Base-by-base conservation (phyloP, 2,113 vertebrate genomes). In the Raja brachyura region DNA sequence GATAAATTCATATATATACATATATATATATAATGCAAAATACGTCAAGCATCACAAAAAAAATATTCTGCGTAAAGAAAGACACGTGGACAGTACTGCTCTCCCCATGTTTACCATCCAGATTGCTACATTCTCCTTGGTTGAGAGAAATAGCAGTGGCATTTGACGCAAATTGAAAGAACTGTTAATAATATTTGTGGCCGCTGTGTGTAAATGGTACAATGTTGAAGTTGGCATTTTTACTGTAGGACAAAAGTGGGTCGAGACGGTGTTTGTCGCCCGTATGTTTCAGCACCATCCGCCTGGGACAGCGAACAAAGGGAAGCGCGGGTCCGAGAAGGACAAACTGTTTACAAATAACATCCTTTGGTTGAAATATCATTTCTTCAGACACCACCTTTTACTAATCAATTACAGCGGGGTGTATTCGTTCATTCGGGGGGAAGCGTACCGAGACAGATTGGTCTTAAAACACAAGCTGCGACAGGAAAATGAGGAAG, bases 251-350 rank as follows among this genome's bases (percentile, higher is more conserved):
- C n/a, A 0, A 2, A 63, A 88, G 83, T 33, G 83, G 28, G 14
- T 63, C 56, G 25, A 61, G 81, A 1, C 10, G 4, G 25, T 85
- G n/a, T 76, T 76, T 0, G 61, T 61, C 61, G 54, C 10, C 59
- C 22, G 22, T 90, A 13, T 11, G 20, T 92, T 92, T 92, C 88
- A 92, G 88, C 66, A 92, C 88, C 88, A 92, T 8, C 16, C 0
- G 88, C 31, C 88, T 28, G 39, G 88, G 66, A 92, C 88, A 92
- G 88, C 88, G 88, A 92, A 92, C 88, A 92, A 92, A 70, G 66
- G 88, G 16, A 63, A 63, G 83, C 5, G 31, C 61, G 7, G 31
- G 88, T n/a, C 31, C 0, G 7, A 18, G 39, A 6, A 31, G 63
- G 88, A 39, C 63, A 0, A 90, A 33, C 61, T 8, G 4, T 39